These are phyloP conservation scores for Phortica variegata DNA, from an alignment of 1,140 invertebrate species.

Conservation along the genomic window DNA sequence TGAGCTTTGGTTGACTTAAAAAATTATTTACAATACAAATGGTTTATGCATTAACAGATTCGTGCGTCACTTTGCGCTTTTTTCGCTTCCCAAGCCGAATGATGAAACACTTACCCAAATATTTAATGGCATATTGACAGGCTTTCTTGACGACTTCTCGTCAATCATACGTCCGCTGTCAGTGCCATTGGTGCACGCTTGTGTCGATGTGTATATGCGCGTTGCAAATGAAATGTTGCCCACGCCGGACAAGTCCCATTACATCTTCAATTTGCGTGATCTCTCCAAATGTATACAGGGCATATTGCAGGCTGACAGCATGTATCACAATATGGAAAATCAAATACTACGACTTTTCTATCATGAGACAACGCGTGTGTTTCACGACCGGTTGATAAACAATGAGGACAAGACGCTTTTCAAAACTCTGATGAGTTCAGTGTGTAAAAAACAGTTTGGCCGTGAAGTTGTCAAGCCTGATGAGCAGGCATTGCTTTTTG, in stretches of 20 bases:
- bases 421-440: constrained; percentile 67
- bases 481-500: constrained; percentile 71
- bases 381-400: constrained; percentile 86
- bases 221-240: constrained; percentile 79
- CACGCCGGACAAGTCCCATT: constrained; percentile 86
- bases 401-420: constrained; percentile 78
- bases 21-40: neutral
- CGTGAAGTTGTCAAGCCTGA: constrained; percentile 67
- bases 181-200: constrained; percentile 73
- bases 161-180: constrained; percentile 70
- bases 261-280: constrained; percentile 87
- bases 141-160: constrained; percentile 74
- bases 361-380: constrained; percentile 86
- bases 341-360: constrained; percentile 71
- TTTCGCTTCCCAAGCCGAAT: constrained; percentile 72
- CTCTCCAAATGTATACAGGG: constrained; percentile 90
- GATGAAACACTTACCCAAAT: constrained; percentile 78
- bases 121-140: constrained; percentile 65
- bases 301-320: constrained; percentile 71
- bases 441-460: constrained; percentile 65
- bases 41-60: constrained; percentile 57
- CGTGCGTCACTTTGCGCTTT: constrained; percentile 81
- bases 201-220: constrained; percentile 77
- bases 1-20: constrained; percentile 4
- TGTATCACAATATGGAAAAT: constrained; percentile 49